Base-by-base conservation (phyloP, 2,797 vertebrate genomes). In the Hylomyscus alleni region DNA sequence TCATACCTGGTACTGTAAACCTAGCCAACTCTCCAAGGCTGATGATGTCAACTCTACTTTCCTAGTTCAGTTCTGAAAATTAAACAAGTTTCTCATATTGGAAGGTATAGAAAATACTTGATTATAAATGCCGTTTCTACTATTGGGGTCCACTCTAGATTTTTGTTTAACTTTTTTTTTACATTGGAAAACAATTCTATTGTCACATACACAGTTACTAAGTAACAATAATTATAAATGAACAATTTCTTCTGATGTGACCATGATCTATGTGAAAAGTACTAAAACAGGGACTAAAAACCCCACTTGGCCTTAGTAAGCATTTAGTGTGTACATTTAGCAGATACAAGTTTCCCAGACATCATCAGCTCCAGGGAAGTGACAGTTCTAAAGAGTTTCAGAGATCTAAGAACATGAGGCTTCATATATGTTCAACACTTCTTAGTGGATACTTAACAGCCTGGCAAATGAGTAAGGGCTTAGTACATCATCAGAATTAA, bases 401-500 rank as follows among this genome's bases (percentile, higher is more conserved):
- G 17, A 80, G 65, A 58, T 65, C 24, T n/a, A 65, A 91, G 29
- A 60, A 3, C 34, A 44, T 54, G 83, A 4, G 40, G 14, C 94
- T 85, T 89, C 89, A 95, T 2, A 4, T 58, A 85, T 8, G 92
- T 90, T 34, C 4, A 91, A 58, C 47, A 89, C 65, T 69, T 72
- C 26, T 60, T 93, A 96, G 20, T 47, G 40, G 54, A 50, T 94
- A 86, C 60, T 90, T 96, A 81, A 89, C 62, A 89, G 69, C 37
- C 54, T 56, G 14, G 11, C n/a, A 96, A 89, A 97, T 92, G 76
- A 95, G 92, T 96, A 93, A 22, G 37, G 73, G 37, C 92, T 97
- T 98, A 78, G 78, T 34, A 34, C 47, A 94, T 87, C 22, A 96
- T 95, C 72, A 94, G 81, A 96, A 86, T 95, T 96, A 97, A 97